Base-by-base conservation (phyloP, 2,797 vertebrate genomes). In the Chaetophractus vellerosus region DNA sequence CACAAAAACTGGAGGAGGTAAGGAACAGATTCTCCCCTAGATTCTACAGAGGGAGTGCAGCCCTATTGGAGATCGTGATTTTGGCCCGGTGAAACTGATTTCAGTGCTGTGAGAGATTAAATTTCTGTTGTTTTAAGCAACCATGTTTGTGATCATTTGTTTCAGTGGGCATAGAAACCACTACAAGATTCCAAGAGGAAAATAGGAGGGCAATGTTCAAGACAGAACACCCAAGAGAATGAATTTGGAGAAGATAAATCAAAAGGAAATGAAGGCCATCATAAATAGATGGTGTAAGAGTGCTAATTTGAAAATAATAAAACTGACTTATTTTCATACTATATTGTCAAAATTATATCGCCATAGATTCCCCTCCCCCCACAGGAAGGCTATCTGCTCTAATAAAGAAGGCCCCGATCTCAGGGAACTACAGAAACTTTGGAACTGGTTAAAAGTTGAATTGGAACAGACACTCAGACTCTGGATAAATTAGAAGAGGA, bases 281-380 rank as follows among this genome's bases (percentile, higher is more conserved):
- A 19, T 2, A 66, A 45, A 50, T 23, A 81, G n/a, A 84, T 79
- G 23, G 63, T 38, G 45, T 9, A 1, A 80, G 88, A 87, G 26
- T 55, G 28, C 14, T 80, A 33, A 33, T 80, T 48, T 38, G 15
- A 57, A 80, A 91, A 55, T 55, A 38, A 88, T 66, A 69, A 81
- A 86, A 89, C 50, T 48, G 31, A 81, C 33, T 85, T 81, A 50
- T 85, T 71, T 75, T 66, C 11, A 86, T 26, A 74, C 41, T 41
- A 59, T 66, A 28, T 19, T 66, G 31, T 57, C 71, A 92, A 96
- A 88, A 66, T 91, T 23, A 89, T 63, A 66, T 21, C 83, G n/a
- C 28, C 24, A 31, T 10, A 48, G 21, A 57, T 36, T 71, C 36
- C 21, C 41, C 15, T 36, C 21, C 15, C 9, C 10, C 85, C 52